Conservation (phyloP, 2,888 invertebrate genomes). For the Rotaria macrura region DNA sequence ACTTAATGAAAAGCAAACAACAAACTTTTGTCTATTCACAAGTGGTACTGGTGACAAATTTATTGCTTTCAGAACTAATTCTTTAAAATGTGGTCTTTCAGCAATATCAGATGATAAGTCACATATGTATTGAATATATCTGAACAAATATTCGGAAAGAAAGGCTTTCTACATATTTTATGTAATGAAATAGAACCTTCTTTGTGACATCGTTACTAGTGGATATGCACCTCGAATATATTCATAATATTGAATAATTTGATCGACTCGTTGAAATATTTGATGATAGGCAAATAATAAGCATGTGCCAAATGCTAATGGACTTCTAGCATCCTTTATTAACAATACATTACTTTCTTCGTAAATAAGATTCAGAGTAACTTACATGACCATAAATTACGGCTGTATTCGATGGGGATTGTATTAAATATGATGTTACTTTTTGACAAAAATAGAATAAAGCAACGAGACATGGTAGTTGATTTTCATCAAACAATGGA, state of each 20-base stretch:
- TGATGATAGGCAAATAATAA: not conserved
- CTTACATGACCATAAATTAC: not conserved
- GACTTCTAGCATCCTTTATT: not conserved
- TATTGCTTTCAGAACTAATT: not conserved
- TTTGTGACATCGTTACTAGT: not conserved
- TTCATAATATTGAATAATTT: constrained; percentile 1
- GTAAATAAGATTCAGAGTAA: not conserved
- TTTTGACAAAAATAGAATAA: constrained; percentile 21
- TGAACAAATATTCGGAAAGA: not conserved
- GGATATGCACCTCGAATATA: not conserved
- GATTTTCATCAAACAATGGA: not conserved
- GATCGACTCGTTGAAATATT: not conserved
- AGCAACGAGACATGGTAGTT: constrained; percentile 4
- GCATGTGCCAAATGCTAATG: not conserved
- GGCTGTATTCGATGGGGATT: constrained; percentile 19
- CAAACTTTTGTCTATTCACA: constrained; percentile 25
- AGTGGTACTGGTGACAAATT: constrained; percentile 20
- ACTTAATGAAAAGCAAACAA: not conserved
- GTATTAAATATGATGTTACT: constrained; percentile 18
- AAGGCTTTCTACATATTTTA: not conserved
- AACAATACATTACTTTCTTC: not conserved
- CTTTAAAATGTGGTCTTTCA: not conserved
- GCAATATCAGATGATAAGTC: not conserved
- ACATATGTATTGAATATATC: constrained; percentile 25
- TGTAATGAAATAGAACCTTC: not conserved